Base-by-base conservation (phyloP, 2,888 invertebrate genomes). In the Acrobasis repandana region DNA sequence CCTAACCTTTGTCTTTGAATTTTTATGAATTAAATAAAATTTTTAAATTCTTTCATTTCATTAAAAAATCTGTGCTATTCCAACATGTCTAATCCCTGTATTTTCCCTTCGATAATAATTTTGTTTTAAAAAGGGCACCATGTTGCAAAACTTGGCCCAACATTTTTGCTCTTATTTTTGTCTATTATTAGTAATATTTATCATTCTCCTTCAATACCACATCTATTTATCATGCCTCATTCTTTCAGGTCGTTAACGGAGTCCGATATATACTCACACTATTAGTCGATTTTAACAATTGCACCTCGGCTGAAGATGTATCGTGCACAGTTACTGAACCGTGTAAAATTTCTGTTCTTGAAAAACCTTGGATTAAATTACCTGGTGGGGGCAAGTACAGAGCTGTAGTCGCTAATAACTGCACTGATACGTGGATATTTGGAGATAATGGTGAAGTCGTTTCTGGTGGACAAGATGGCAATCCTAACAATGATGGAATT, bases 291-390 rank as follows among this genome's bases (percentile, higher is more conserved):
- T 90, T 86, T 64, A 87, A 90, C 58, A 83, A 77, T 49, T 94
- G 94, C 73, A 74, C 85, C 9, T 69, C 73, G 33, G 70, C 63
- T 47, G 67, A 78, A 63, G 68, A 72, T 59, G 79, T 83, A 47
- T 58, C 71, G 9, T 92, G 92, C 68, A 66, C 68, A n/a, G 70
- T 72, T 33, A 77, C 79, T 20, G 88, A 85, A 69, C 77, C 90
- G 9, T 96, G 96, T 77, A 93, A 93, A 68, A 80, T 96, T 65
- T 91, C 93, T 18, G 93, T 95, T 71, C 80, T 95, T 61, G 94
- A 95, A 76, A 94, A 94, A 72, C 94, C 95, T 0, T 95, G 95
- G 95, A 76, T 94, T 33, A 90, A 88, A 73, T 86, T 93, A 59
- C 77, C 90, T 14, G 90, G 92, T 79, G 94, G 94, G 38, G 92